Evolutionary conservation across 2,113 vertebrate genomes (phyloP), one percentile per base, ranked within the genome.

Genomic region (Pithys albifrons): DNA sequence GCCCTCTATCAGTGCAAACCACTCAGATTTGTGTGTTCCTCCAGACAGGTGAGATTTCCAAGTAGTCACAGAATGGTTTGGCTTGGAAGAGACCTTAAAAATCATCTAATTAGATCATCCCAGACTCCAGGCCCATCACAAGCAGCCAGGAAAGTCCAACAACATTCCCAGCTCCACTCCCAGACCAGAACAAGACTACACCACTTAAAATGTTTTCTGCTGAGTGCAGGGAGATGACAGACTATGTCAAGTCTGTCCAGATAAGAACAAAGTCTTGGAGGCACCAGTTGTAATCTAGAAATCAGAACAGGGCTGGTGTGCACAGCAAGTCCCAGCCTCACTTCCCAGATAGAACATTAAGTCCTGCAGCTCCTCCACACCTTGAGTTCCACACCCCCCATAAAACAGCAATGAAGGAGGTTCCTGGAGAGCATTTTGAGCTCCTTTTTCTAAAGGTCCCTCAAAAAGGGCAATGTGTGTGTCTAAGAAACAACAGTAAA

Each of bases 121-220:
- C 46, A 57, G 58, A 4, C 28, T 35, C 37, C 88, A 81, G 43
- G 4, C 14, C 19, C 66, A 45, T 23, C 70, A 33, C 48, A n/a
- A 43, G 31, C n/a, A 48, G 31, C 39, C 59, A 57, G 74, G 29
- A 84, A 70, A 43, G 31, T 35, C 70, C 14, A 19, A 58, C 9
- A 22, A 7, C 35, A 14, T 51, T 24, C 62, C 33, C 28, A 71
- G 45, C 39, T 25, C 58, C 27, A 29, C 43, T 29, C 19, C n/a
- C 17, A 74, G 31, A 31, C 14, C 17, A 54, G 57, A 58, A 35
- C 28, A 51, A 71, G 24, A 66, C 16, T 10, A 33, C 12, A 54
- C 37, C 9, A 39, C 0, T 0, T 12, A 29, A 1, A 88, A 20
- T 3, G 18, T 29, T 37, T 51, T 57, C 13, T 62, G 37, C 57